A percentile compares a stretch with the other conserved stretches of the same genome.
Evolutionary conservation across 2,797 vertebrate species (phyloP).

Genomic region (Chromobotia macracanthus): DNA sequence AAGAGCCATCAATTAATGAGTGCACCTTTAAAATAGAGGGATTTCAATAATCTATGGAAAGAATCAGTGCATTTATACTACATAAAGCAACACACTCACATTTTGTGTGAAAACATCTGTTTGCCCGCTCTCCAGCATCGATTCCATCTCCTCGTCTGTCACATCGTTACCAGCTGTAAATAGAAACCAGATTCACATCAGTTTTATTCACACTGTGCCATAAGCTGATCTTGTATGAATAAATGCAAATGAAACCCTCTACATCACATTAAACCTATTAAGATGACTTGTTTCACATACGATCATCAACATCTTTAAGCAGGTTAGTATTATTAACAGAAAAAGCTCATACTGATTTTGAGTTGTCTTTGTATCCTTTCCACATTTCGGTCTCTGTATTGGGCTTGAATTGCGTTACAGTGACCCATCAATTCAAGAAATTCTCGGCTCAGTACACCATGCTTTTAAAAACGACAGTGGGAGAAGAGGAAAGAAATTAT

Average conservation of each 20-base stretch:
- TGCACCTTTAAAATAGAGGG: not conserved
- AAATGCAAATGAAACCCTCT: not conserved
- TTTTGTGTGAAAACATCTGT: slow-evolving; percentile 91
- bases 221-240: not conserved
- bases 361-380: slow-evolving; percentile 88
- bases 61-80: not conserved
- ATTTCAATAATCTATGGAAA: not conserved
- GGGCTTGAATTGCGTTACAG: slow-evolving; percentile 84
- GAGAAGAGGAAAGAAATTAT: slow-evolving; percentile 13
- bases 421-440: slow-evolving; percentile 86
- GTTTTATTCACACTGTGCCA: not conserved
- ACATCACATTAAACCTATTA: not conserved
- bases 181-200: not conserved
- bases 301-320: not conserved
- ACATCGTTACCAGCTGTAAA: slow-evolving; percentile 77
- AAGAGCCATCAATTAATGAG: not conserved
- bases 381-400: slow-evolving; percentile 88
- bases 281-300: not conserved
- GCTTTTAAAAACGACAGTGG: slow-evolving; percentile 66
- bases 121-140: slow-evolving; percentile 88
- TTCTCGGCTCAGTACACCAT: slow-evolving; percentile 83
- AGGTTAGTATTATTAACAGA: not conserved
- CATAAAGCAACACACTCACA: slow-evolving; percentile 75
- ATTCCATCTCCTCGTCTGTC: slow-evolving; percentile 83
- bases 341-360: slow-evolving; percentile 84